phyloP scores from a whole-genome alignment of 2,797 vertebrate genomes.

The Coregonus suidteri region DNA sequence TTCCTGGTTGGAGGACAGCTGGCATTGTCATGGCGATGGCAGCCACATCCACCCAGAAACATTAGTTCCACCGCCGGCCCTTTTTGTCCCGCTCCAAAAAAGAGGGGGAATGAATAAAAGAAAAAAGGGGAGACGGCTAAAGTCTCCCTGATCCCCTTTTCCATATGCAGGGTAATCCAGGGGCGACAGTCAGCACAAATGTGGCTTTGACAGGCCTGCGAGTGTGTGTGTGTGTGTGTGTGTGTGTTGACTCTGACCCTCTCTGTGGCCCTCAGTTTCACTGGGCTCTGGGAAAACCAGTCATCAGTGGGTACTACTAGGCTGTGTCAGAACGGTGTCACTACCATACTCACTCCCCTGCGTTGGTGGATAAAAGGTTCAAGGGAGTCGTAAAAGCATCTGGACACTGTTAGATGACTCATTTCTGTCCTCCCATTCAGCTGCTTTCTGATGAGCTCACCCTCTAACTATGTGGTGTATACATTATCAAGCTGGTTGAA shows the following conservation, averaged over 20 bases:
- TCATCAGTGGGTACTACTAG: background rate
- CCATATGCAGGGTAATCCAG: slow-evolving; percentile 75
- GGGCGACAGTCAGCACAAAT: slow-evolving; percentile 76
- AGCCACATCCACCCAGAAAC: slow-evolving; percentile 58
- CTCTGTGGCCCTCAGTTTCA: slow-evolving; percentile 3
- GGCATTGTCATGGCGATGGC: slow-evolving; percentile 59
- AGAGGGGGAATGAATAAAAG: slow-evolving; percentile 70
- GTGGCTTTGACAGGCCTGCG: slow-evolving; percentile 60
- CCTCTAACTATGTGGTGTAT: slow-evolving; percentile 18
- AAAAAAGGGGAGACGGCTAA: slow-evolving; percentile 70
- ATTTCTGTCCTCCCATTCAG: slow-evolving; percentile 7
- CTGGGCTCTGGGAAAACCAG: background rate
- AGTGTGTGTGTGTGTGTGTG: slow-evolving; percentile 21
- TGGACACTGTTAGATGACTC: background rate
- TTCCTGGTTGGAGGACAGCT: slow-evolving; percentile 57
- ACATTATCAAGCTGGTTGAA: slow-evolving; percentile 35
- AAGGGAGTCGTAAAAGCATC: slow-evolving; percentile 18
- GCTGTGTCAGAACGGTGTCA: slow-evolving; percentile 19
- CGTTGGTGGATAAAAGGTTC: background rate
- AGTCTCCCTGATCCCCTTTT: slow-evolving; percentile 78
- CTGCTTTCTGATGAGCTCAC: slow-evolving; percentile 35
- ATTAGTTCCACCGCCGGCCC: slow-evolving; percentile 64
- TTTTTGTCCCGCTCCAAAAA: slow-evolving; percentile 70
- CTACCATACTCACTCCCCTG: background rate
- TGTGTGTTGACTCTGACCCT: slow-evolving; percentile 1